Conservation (phyloP, 1,140 invertebrate genomes). For the Cyclina sinensis region DNA sequence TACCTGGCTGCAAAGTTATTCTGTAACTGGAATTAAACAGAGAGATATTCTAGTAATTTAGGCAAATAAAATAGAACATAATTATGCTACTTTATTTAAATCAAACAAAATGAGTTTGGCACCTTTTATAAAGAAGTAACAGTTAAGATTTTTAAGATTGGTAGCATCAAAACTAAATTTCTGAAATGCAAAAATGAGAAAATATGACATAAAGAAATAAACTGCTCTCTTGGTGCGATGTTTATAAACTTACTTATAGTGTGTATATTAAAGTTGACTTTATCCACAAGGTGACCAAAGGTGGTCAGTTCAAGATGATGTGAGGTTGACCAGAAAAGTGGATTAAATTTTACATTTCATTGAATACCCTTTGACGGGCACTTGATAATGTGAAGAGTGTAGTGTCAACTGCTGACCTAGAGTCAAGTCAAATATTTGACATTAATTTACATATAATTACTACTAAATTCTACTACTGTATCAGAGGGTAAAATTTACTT, state of each 20-base stretch:
- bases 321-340: slow-evolving; percentile 12
- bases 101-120: too few relatives aligned
- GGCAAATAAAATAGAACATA: too few relatives aligned
- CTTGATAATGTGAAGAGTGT: slow-evolving; percentile 24
- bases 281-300: not conserved
- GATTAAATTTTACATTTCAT: slow-evolving; percentile 39
- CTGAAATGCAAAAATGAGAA: too few relatives aligned
- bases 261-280: not conserved
- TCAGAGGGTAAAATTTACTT: too few relatives aligned
- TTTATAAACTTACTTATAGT: slow-evolving; percentile 4
- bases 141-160: too few relatives aligned
- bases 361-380: not conserved
- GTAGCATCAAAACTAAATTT: too few relatives aligned
- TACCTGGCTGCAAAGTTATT: too few relatives aligned
- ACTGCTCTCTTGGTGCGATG: not conserved
- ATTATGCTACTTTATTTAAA: too few relatives aligned
- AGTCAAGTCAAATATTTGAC: slow-evolving; percentile 25
- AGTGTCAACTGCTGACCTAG: not conserved
- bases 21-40: too few relatives aligned
- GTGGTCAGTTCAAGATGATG: slow-evolving; percentile 27
- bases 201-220: too few relatives aligned
- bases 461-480: not conserved
- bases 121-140: too few relatives aligned
- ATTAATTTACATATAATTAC: slow-evolving; percentile 29
- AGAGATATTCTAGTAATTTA: too few relatives aligned